These are phyloP conservation scores for Caerostris extrusa DNA, from an alignment of 1,140 invertebrate species.

Conservation along the genomic window DNA sequence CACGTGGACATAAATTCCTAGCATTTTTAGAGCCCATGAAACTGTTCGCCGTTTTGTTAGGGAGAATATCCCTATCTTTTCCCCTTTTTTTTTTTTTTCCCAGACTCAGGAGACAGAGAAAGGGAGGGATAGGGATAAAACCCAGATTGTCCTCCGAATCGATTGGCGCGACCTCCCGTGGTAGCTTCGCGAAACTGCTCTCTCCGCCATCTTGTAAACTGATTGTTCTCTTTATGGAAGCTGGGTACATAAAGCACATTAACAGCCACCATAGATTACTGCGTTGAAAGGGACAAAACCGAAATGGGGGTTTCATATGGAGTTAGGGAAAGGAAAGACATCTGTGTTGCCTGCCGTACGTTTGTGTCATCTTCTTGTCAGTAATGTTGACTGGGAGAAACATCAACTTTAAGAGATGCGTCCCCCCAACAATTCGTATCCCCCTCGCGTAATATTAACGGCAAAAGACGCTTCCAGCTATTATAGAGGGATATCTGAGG, in stretches of 20 bases:
- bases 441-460: not conserved
- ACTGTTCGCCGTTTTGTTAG: not conserved
- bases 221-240: constrained; percentile 76
- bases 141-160: constrained; percentile 6
- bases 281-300: constrained; percentile 75
- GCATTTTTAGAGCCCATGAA: not conserved
- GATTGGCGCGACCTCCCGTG: constrained; percentile 61
- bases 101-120: not conserved
- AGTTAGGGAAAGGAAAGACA: constrained; percentile 47
- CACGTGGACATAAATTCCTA: not conserved
- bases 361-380: constrained; percentile 68
- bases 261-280: constrained; percentile 76
- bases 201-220: constrained; percentile 76
- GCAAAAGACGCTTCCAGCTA: not conserved
- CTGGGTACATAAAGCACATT: constrained; percentile 74
- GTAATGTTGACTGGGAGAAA: constrained; percentile 66
- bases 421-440: not conserved
- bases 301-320: constrained; percentile 70
- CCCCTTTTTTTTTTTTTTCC: not conserved
- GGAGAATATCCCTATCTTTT: constrained; percentile 31
- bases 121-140: constrained; percentile 34
- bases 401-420: constrained; percentile 57
- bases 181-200: constrained; percentile 60
- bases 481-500: constrained; percentile 51
- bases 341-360: constrained; percentile 69